Evolutionary conservation across 2,797 vertebrate species (phyloP).

Genomic region (Acestrorhynchus altus): DNA sequence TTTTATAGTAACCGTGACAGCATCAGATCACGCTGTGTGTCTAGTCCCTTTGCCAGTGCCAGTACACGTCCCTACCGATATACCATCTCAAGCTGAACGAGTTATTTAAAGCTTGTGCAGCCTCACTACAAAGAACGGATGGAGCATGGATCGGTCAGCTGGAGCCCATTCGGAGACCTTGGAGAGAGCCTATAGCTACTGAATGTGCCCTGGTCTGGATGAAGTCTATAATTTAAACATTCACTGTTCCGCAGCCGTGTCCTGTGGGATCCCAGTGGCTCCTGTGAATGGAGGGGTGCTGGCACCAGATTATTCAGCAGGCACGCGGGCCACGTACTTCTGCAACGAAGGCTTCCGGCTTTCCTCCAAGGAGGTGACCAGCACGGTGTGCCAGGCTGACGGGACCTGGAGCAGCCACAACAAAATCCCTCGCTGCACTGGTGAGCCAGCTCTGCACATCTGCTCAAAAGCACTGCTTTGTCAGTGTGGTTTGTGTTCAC

Average conservation of each 20-base stretch:
- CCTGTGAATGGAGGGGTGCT: conserved; percentile 93
- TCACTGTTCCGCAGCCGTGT: conserved; percentile 83
- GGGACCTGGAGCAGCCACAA: conserved; percentile 98
- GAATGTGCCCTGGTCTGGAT: not conserved
- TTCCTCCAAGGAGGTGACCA: conserved; percentile 96
- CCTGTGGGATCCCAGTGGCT: conserved; percentile 92
- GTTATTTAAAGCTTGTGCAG: no score
- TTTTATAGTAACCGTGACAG: no score
- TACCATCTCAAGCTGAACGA: no score
- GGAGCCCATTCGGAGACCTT: no score
- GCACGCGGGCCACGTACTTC: conserved; percentile 94
- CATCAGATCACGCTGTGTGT: no score
- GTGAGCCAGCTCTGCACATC: conserved; percentile 66
- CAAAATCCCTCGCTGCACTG: conserved; percentile 96
- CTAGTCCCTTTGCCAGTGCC: no score
- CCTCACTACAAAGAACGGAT: no score
- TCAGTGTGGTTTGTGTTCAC: not conserved
- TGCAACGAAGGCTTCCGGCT: conserved; percentile 94
- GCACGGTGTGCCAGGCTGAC: conserved; percentile 93
- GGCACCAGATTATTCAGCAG: conserved; percentile 94
- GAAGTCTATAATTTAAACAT: no score
- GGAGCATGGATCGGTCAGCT: no score
- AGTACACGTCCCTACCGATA: no score
- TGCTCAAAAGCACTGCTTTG: not conserved
- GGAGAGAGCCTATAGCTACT: not conserved